A percentile compares a stretch with the other conserved stretches of the same genome.
These are phyloP conservation scores for Fissipunctia ypsillon DNA, from an alignment of 2,888 invertebrate species.

Conservation along the genomic window DNA sequence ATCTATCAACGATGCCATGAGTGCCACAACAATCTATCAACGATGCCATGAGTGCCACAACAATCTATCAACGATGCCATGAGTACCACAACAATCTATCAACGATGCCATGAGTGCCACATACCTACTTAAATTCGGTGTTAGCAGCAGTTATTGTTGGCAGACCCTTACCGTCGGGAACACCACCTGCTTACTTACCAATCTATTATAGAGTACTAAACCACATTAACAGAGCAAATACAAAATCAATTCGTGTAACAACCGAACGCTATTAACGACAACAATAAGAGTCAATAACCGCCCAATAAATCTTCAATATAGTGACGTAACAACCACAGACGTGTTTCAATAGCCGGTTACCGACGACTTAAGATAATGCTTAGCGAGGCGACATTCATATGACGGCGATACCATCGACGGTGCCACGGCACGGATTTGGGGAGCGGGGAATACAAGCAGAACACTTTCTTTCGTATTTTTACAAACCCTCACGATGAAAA, in stretches of 20 bases:
- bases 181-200: not conserved
- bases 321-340: constrained; percentile 30
- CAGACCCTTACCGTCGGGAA: no score
- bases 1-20: no score
- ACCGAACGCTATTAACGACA: constrained; percentile 3
- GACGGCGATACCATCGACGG: constrained; percentile 56
- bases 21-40: no score
- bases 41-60: no score
- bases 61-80: no score
- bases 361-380: constrained; percentile 54
- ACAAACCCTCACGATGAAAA: not conserved
- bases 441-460: not conserved
- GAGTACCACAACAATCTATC: no score
- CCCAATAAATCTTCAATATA: constrained; percentile 19
- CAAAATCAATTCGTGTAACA: not conserved
- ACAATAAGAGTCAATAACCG: constrained; percentile 32
- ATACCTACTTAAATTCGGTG: not conserved
- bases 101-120: no score
- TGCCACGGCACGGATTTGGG: constrained; percentile 35
- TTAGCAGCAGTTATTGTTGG: not conserved
- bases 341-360: constrained; percentile 52
- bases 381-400: constrained; percentile 59
- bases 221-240: constrained; percentile 9
- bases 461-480: not conserved
- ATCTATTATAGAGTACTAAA: not conserved